Percentiles rank a stretch among this genome's conserved stretches.
phyloP scores from a whole-genome alignment of 2,888 invertebrate genomes.

The Temnothorax rugatulus region DNA sequence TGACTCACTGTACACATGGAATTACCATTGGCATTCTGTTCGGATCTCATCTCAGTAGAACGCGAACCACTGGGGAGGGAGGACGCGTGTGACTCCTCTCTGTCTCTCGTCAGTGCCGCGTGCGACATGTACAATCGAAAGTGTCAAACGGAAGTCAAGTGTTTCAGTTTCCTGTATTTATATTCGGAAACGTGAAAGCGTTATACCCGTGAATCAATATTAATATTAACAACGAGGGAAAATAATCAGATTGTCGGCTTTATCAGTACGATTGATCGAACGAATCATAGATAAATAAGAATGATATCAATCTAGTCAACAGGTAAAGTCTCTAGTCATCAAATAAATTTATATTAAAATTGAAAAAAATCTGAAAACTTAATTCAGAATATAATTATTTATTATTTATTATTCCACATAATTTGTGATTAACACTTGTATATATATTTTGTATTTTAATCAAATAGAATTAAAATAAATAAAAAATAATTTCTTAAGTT shows the following conservation, averaged over 20 bases:
- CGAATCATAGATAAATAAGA: background rate
- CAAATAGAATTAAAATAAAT: background rate
- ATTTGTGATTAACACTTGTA: background rate
- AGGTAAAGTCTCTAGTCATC: background rate
- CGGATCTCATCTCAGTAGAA: constrained; percentile 74
- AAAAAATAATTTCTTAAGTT: background rate
- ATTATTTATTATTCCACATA: background rate
- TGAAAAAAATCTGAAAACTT: background rate
- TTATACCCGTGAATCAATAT: background rate
- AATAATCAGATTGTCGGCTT: constrained; percentile 1
- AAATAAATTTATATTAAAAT: background rate
- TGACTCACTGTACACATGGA: constrained; percentile 67
- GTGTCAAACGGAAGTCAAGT: constrained; percentile 46
- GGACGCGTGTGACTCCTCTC: constrained; percentile 59
- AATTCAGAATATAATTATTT: background rate
- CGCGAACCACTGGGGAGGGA: constrained; percentile 72
- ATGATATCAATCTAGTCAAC: constrained; percentile 1
- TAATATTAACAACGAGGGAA: background rate
- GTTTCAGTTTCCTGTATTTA: constrained; percentile 7
- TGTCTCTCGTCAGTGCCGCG: constrained; percentile 25
- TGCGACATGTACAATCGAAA: constrained; percentile 51
- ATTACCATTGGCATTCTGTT: constrained; percentile 66
- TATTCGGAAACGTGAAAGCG: background rate
- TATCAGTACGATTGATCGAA: background rate
- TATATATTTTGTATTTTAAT: background rate